phyloP scores from a whole-genome alignment of 2,797 vertebrate genomes.

The Labeo calbasu region DNA sequence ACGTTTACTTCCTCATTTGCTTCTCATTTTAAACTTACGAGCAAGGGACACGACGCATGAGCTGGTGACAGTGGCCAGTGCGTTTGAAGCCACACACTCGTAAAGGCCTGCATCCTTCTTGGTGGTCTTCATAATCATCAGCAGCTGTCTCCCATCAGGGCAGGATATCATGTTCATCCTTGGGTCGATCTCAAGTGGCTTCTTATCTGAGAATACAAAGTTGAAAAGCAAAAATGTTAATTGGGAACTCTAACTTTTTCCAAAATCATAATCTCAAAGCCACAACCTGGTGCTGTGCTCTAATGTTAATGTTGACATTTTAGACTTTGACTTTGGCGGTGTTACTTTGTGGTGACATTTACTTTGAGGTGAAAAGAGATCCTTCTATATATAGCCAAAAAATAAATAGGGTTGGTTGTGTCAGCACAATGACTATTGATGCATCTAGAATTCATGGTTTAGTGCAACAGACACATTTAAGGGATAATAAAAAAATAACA shows the following conservation, averaged over 20 bases:
- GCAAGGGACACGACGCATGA: slow-evolving; percentile 93
- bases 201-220: slow-evolving; percentile 83
- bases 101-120: slow-evolving; percentile 92
- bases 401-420: slow-evolving; percentile 21
- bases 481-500: too few species aligned
- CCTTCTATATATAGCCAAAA: slow-evolving; percentile 37
- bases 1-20: background rate
- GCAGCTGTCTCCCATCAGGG: slow-evolving; percentile 92
- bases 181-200: slow-evolving; percentile 82
- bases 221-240: background rate
- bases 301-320: slow-evolving; percentile 36
- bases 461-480: background rate
- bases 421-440: slow-evolving; percentile 35
- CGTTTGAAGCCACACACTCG: slow-evolving; percentile 92
- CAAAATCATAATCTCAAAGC: slow-evolving; percentile 30
- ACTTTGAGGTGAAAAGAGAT: slow-evolving; percentile 27
- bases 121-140: slow-evolving; percentile 90
- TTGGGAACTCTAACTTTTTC: background rate
- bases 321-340: slow-evolving; percentile 6
- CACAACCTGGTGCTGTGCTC: background rate
- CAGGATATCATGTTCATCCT: slow-evolving; percentile 89
- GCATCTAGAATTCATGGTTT: background rate
- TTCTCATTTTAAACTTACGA: slow-evolving; percentile 77
- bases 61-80: slow-evolving; percentile 87
- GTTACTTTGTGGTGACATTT: slow-evolving; percentile 45